Evolutionary conservation across 1,140 invertebrate genomes (phyloP).

Genomic region (Drosophila ironensis): DNA sequence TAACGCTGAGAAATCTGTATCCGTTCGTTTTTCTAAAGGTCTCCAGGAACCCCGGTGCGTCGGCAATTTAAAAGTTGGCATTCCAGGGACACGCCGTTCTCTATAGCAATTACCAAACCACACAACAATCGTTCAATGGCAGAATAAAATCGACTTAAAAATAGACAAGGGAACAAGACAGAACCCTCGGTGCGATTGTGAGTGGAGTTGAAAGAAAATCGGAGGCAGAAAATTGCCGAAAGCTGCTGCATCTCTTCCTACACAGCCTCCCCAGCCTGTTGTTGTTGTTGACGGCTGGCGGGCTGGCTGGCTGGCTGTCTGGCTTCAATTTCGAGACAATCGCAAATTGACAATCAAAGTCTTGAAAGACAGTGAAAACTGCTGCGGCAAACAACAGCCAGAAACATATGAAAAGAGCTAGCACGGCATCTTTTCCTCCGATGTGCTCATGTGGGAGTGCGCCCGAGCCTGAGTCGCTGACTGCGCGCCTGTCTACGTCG

Average conservation of each 20-base stretch:
- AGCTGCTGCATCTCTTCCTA: conserved; percentile 35
- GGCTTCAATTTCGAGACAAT: conserved; percentile 78
- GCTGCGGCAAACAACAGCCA: conserved; percentile 63
- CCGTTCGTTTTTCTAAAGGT: conserved; percentile 59
- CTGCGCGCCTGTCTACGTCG: conserved; percentile 57
- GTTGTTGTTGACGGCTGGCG: conserved; percentile 4
- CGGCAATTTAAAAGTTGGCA: conserved; percentile 75
- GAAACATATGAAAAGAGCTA: conserved; percentile 63
- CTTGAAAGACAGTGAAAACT: conserved; percentile 80
- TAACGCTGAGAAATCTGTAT: conserved; percentile 73
- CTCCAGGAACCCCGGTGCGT: conserved; percentile 43
- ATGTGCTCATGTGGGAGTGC: conserved; percentile 25
- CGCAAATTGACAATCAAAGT: conserved; percentile 80
- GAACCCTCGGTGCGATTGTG: conserved; percentile 27
- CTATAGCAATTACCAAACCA: conserved; percentile 75
- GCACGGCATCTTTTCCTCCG: conserved; percentile 63
- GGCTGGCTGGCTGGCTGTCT: conserved; percentile 30
- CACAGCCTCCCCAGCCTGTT: neutral
- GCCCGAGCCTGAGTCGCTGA: conserved; percentile 1
- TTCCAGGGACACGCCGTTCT: conserved; percentile 57
- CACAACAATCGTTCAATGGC: conserved; percentile 76
- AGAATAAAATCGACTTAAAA: conserved; percentile 79
- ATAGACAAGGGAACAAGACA: conserved; percentile 72
- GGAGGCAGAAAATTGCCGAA: conserved; percentile 42
- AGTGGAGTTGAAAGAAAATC: neutral